Evolutionary conservation across 2,888 invertebrate genomes (phyloP).

Genomic region (Zygogramma bicolorata): DNA sequence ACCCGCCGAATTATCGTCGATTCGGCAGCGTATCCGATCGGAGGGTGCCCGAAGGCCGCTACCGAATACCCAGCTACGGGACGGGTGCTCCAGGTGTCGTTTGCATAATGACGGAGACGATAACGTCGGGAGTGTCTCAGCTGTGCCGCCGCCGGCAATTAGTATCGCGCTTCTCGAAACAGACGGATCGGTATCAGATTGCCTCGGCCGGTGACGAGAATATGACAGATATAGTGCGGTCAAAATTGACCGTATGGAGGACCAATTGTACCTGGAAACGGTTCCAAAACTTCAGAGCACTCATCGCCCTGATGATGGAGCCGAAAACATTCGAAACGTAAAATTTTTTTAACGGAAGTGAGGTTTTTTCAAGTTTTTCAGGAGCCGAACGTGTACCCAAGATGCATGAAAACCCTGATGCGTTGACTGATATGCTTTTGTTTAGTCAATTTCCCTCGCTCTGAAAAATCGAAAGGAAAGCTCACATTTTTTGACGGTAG

Average conservation of each 20-base stretch:
- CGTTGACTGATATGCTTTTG: no score
- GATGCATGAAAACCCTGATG: no score
- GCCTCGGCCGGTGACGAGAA: neutral
- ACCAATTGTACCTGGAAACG: no score
- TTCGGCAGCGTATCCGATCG: neutral
- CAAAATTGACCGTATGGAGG: neutral
- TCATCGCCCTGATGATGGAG: no score
- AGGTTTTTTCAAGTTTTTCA: no score
- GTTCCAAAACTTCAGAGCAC: no score
- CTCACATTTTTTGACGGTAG: no score
- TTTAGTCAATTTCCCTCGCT: no score
- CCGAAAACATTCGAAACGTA: no score
- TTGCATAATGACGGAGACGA: slow-evolving; percentile 66
- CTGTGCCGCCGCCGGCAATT: slow-evolving; percentile 63
- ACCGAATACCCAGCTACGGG: slow-evolving; percentile 36
- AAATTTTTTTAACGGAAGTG: no score
- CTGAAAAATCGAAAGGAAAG: no score
- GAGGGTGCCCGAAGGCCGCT: slow-evolving; percentile 51
- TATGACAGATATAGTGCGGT: neutral
- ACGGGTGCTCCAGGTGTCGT: slow-evolving; percentile 48
- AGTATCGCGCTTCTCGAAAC: slow-evolving; percentile 57
- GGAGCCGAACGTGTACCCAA: no score
- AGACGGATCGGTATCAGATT: slow-evolving; percentile 39
- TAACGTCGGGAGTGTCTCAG: slow-evolving; percentile 65
- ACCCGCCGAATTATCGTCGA: neutral